Base-by-base conservation (phyloP, 1,140 invertebrate genomes). In the Leptinotarsa texana region DNA sequence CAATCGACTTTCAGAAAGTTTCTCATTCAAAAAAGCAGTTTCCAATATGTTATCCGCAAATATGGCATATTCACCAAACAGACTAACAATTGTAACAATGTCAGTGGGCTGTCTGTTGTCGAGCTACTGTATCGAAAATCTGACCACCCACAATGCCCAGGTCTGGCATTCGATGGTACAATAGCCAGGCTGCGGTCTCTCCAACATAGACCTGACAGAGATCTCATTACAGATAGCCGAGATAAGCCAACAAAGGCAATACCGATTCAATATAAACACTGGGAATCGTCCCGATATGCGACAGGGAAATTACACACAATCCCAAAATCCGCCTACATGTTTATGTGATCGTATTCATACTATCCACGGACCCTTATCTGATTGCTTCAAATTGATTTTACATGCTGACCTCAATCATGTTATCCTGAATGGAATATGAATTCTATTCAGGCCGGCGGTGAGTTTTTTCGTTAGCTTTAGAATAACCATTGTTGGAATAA, bases 211-310 rank as follows among this genome's bases (percentile, higher is more conserved):
- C 77, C 81, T 81, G 78, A 75, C 80, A 80, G 77, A 82, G 82
- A 83, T 83, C 82, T 83, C 82, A 83, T 83, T 83, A 83, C 82
- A 83, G 82, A 83, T 83, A 83, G 80, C 75, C 77, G 76, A 81
- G 82, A 83, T 83, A 83, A 83, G 81, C 82, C 80, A 77, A 80
- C 81, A 83, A 83, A 81, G 80, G 80, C 81, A 82, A 83, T 82
- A 81, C 80, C 81, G 81, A 81, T 82, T 83, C 81, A 79, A 82
- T 81, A 83, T 83, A 83, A 83, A 83, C 82, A 82, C 78, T 80
- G 81, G 81, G 78, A 77, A 81, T 77, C 68, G 75, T 75, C 63
- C 77, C 76, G 80, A 82, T 81, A 83, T 80, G 78, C 79, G 77
- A 79, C 74, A 74, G 82, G 82, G 82, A 83, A 83, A 83, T 83